Evolutionary conservation across 1,140 invertebrate genomes (phyloP).

Genomic region (Daktulosphaira vitifoliae): DNA sequence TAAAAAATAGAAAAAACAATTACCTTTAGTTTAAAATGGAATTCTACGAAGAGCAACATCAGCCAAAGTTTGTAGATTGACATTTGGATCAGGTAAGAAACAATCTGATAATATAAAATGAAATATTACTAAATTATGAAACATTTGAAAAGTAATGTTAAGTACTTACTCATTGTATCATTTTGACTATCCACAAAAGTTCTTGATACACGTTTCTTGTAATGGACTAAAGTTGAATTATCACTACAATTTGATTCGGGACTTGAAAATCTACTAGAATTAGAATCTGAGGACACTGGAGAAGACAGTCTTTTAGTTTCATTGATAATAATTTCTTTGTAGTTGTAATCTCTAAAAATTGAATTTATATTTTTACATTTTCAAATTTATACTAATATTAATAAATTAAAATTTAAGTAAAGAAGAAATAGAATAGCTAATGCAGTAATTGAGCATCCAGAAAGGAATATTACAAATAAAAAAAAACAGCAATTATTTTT

Average conservation of each 20-base stretch:
- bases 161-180: not conserved
- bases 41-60: conserved; percentile 15
- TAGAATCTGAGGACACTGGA: conserved; percentile 11
- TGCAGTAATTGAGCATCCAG: too few species aligned
- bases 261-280: conserved; percentile 28
- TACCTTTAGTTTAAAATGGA: conserved; percentile 10
- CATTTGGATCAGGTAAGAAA: not conserved
- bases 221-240: conserved; percentile 12
- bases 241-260: conserved; percentile 19
- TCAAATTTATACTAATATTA: too few species aligned
- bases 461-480: too few species aligned
- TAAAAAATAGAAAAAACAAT: too few species aligned
- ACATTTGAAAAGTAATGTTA: not conserved
- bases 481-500: too few species aligned
- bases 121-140: not conserved
- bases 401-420: too few species aligned
- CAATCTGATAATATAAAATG: conserved; percentile 2
- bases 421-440: too few species aligned
- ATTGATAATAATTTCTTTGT: not conserved
- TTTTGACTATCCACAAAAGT: conserved; percentile 27
- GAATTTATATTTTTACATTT: too few species aligned
- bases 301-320: conserved; percentile 17
- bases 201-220: conserved; percentile 28
- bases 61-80: conserved; percentile 28
- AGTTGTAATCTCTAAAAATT: too few species aligned